phyloP scores from a whole-genome alignment of 2,888 invertebrate genomes.

The Cyclophora punctaria region DNA sequence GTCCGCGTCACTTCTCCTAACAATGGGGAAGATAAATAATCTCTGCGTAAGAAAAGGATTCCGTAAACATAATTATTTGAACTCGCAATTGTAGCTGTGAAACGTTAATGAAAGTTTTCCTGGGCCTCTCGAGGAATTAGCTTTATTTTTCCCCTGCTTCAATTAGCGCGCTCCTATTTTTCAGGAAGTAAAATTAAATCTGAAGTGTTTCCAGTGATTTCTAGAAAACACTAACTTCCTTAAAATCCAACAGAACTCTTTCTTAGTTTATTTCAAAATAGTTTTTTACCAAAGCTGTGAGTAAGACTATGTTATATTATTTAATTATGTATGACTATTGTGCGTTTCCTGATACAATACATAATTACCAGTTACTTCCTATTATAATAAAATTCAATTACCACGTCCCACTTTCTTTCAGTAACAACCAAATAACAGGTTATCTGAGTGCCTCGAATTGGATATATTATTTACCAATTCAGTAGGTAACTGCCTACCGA shows the following conservation, averaged over 20 bases:
- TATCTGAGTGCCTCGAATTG: constrained; percentile 12
- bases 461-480: constrained; percentile 22
- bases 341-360: background rate
- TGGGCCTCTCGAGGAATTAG: constrained; percentile 54
- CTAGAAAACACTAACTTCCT: background rate
- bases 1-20: constrained; percentile 69
- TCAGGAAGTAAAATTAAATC: constrained; percentile 58
- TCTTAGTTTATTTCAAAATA: background rate
- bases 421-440: constrained; percentile 10
- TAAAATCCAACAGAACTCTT: constrained; percentile 1
- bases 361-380: constrained; percentile 2
- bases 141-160: constrained; percentile 53
- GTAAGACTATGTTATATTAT: too few relatives aligned
- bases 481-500: constrained; percentile 19
- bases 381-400: constrained; percentile 18
- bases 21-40: constrained; percentile 72
- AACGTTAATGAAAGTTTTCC: constrained; percentile 65
- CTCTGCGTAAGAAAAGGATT: constrained; percentile 72
- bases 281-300: too few relatives aligned
- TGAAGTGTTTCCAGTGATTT: constrained; percentile 41
- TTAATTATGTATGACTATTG: too few relatives aligned
- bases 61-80: constrained; percentile 73
- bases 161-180: constrained; percentile 58
- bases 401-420: constrained; percentile 15
- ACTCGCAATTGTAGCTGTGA: constrained; percentile 69